Conservation (phyloP, 1,140 invertebrate species). For the Saxidomus purpurata region DNA sequence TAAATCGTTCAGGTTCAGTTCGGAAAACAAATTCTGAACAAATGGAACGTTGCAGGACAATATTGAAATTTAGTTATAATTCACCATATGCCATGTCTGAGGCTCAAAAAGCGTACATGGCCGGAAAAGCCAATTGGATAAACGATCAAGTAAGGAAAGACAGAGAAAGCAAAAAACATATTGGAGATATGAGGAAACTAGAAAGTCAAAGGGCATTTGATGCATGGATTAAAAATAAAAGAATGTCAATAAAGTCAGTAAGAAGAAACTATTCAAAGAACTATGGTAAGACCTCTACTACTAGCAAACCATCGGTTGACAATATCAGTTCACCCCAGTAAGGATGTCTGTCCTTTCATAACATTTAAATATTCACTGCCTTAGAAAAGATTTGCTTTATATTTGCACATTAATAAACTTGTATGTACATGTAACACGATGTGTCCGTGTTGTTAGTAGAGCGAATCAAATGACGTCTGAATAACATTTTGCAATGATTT, state of each 20-base stretch:
- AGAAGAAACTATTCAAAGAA: not conserved
- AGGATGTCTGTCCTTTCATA: too few species aligned
- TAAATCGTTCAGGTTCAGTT: constrained; percentile 2
- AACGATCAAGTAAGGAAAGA: not conserved
- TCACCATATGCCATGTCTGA: constrained; percentile 46
- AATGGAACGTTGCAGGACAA: not conserved
- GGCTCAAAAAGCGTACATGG: constrained; percentile 17
- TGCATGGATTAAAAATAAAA: constrained; percentile 26
- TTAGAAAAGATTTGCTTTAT: too few species aligned
- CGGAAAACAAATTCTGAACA: constrained; percentile 20
- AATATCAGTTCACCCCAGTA: not conserved
- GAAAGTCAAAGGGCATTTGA: constrained; percentile 51
- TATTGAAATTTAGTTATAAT: constrained; percentile 18
- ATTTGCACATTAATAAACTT: too few species aligned
- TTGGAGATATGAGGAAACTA: constrained; percentile 16
- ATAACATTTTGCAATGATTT: too few species aligned
- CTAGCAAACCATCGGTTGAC: not conserved
- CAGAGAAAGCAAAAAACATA: constrained; percentile 2
- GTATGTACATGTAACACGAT: too few species aligned
- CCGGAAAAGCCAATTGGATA: constrained; percentile 10
- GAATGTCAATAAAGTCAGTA: not conserved
- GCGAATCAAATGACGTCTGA: too few species aligned
- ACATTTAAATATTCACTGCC: too few species aligned
- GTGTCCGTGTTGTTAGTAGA: too few species aligned
- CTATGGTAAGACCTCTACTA: not conserved